Base-by-base conservation (phyloP, 1,140 invertebrate genomes). In the Pogonognathellus flavescens region DNA sequence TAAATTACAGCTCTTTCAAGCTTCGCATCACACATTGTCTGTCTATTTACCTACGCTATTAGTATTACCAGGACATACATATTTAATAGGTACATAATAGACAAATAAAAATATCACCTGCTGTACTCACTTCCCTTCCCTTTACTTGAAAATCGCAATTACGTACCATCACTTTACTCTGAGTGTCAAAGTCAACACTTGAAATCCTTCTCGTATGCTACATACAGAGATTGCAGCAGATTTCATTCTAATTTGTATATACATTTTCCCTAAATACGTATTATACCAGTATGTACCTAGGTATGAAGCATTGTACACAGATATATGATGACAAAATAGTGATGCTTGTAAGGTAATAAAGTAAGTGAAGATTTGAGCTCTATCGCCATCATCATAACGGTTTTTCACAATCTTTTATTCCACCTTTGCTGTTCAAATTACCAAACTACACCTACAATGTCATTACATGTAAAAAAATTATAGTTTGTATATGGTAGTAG, bases 1-100 rank as follows among this genome's bases (percentile, higher is more conserved):
- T 76, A 76, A 50, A 76, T 76, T 76, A 76, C 70, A 76, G 70
- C 70, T 76, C 41, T 76, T 76, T 76, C 70, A 76, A 49, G 70
- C 31, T 41, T 76, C 70, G 70, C 9, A n/a, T 50, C 70, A 76
- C 70, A 76, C 41, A n/a, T n/a, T 57, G 53, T 57, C 53, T 76
- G 5, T 76, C 70, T 50, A n/a, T n/a, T 16, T 76, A 10, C 13
- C 41, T 76, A 50, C 70, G 0, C 16, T n/a, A 6, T 14, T 3
- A 1, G n/a, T 14, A 14, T 13, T 57, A 57, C 53, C 7, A 49
- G 8, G 2, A 16, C 25, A 49, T 76, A 18, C 22, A 62, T n/a
- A n/a, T n/a, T n/a, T 57, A 41, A 41, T 41, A 6, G 31, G 2
- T 41, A 41, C 31, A 41, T 41, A 25, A 9, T 25, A 25, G 14